phyloP scores from a whole-genome alignment of 2,113 vertebrate genomes.

The Cygnus buccinator region DNA sequence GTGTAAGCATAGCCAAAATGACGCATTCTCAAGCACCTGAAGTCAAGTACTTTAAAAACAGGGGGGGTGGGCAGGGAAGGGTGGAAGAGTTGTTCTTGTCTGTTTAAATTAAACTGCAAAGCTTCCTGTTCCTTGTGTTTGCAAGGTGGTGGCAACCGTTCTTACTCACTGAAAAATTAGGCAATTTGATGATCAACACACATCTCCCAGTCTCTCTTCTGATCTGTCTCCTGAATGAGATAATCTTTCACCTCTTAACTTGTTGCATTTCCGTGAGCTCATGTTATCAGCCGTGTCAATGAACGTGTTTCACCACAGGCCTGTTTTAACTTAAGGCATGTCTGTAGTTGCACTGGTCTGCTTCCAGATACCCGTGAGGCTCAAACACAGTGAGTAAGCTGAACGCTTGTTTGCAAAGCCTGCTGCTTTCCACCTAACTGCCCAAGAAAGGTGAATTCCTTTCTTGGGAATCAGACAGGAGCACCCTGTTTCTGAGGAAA shows the following conservation, averaged over 20 bases:
- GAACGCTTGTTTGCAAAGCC: not conserved
- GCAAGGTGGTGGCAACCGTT: not conserved
- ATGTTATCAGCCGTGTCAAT: not conserved
- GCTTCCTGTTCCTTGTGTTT: not conserved
- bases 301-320: not conserved
- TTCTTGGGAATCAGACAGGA: not conserved
- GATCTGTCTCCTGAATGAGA: not conserved
- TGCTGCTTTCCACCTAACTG: not conserved
- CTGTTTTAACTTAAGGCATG: not conserved
- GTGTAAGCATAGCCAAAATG: not conserved
- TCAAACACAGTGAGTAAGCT: not conserved
- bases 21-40: not conserved
- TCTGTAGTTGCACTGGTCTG: not conserved
- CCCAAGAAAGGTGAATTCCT: not conserved
- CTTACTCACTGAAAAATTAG: not conserved
- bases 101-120: not conserved
- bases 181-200: not conserved
- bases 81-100: not conserved
- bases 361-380: not conserved
- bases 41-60: not conserved
- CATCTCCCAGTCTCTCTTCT: not conserved
- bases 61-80: too few relatives aligned
- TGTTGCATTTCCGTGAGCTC: accelerated
- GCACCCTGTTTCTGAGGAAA: not conserved
- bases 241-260: not conserved